phyloP scores from a whole-genome alignment of 2,888 invertebrate species.

The Cerastoderma edule region DNA sequence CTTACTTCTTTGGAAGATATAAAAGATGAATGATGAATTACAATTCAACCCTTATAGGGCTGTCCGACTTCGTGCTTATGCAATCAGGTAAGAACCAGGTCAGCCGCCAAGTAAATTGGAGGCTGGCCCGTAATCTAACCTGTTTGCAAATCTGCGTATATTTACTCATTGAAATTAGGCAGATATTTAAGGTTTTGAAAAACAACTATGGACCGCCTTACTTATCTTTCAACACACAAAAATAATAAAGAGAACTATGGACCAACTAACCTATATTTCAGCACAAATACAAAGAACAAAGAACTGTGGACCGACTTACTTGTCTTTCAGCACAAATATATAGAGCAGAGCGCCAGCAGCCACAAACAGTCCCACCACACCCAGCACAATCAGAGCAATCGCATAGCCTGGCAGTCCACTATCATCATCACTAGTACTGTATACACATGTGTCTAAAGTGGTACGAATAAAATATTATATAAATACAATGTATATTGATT shows the following conservation, averaged over 20 bases:
- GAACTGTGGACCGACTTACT: too few relatives aligned
- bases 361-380: not conserved
- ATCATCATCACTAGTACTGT: not conserved
- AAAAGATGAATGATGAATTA: too few relatives aligned
- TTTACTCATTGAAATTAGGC: not conserved
- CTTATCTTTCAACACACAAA: not conserved
- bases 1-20: too few relatives aligned
- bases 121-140: not conserved
- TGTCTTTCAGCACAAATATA: slow-evolving; percentile 4
- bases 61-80: not conserved
- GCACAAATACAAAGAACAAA: not conserved
- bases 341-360: not conserved
- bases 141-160: not conserved
- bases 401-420: slow-evolving; percentile 13
- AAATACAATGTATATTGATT: not conserved
- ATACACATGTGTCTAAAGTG: slow-evolving; percentile 4
- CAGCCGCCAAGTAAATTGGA: not conserved
- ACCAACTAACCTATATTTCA: not conserved
- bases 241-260: not conserved
- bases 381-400: slow-evolving; percentile 7
- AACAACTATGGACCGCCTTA: too few relatives aligned
- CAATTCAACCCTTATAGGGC: too few relatives aligned
- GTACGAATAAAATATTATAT: not conserved
- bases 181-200: too few relatives aligned
- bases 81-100: not conserved